Evolutionary conservation across 2,888 invertebrate species (phyloP).

Genomic region (Himalopsyche anomala): DNA sequence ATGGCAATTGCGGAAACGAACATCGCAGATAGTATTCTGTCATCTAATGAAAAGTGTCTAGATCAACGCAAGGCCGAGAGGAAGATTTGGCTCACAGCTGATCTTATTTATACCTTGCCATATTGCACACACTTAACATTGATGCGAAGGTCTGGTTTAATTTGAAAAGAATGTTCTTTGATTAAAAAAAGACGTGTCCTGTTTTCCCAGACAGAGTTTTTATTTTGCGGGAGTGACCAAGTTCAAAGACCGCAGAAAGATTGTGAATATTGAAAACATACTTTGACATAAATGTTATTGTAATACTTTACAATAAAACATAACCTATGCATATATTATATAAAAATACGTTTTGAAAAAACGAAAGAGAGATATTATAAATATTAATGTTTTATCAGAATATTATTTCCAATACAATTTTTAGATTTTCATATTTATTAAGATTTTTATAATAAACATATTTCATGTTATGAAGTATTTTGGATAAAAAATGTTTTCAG

Average conservation of each 20-base stretch:
- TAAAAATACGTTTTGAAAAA: too few species aligned
- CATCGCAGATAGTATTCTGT: neutral
- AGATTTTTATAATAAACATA: too few species aligned
- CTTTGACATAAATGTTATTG: neutral
- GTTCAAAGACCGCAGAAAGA: conserved; percentile 10
- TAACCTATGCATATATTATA: too few species aligned
- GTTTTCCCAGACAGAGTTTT: conserved; percentile 2
- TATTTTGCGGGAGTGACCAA: neutral
- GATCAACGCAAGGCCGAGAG: neutral
- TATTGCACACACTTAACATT: conserved; percentile 3
- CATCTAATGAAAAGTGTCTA: neutral
- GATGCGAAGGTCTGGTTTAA: neutral
- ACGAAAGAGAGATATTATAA: too few species aligned
- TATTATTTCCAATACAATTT: too few species aligned
- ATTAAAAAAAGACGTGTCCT: neutral
- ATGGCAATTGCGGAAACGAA: neutral
- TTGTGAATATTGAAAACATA: neutral
- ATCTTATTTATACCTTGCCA: conserved; percentile 8
- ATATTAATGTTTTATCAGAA: too few species aligned
- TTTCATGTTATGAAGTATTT: too few species aligned
- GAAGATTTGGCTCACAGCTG: conserved; percentile 4
- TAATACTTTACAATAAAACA: too few species aligned
- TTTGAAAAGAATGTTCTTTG: conserved; percentile 7
- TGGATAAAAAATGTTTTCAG: too few species aligned
- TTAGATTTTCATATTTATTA: too few species aligned